Conservation (phyloP, 2,888 invertebrate species). For the Allolobophora icterica region DNA sequence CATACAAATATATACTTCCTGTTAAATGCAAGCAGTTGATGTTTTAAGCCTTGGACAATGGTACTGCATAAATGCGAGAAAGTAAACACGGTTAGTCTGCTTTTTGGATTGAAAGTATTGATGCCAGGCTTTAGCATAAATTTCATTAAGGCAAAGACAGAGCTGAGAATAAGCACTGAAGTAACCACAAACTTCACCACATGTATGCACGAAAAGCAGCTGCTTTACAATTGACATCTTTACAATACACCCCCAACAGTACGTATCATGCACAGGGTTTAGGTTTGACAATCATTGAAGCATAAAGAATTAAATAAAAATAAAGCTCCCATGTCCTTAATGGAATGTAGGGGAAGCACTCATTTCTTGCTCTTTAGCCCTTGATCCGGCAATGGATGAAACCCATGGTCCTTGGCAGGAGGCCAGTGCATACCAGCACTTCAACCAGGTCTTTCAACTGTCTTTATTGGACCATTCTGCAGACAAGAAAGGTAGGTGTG, state of each 20-base stretch:
- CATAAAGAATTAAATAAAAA: neutral
- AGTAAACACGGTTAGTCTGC: neutral
- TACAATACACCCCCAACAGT: constrained; percentile 12
- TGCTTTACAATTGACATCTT: neutral
- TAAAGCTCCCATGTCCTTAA: neutral
- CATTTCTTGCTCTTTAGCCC: too few species aligned
- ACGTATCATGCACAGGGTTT: neutral
- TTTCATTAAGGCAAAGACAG: neutral
- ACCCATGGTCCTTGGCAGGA: too few species aligned
- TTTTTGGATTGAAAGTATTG: neutral
- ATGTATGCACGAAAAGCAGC: neutral
- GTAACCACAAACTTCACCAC: neutral
- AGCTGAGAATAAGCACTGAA: neutral
- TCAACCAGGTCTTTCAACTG: too few species aligned
- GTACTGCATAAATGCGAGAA: neutral
- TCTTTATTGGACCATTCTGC: too few species aligned
- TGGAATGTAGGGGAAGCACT: too few species aligned
- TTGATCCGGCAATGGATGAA: too few species aligned
- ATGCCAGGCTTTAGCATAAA: neutral
- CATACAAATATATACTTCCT: too few species aligned
- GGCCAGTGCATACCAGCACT: too few species aligned
- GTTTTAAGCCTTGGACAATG: neutral
- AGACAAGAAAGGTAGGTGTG: too few species aligned
- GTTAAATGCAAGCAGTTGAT: neutral
- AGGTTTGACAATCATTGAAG: neutral